Conservation (phyloP, 2,888 invertebrate genomes). For the Biston betularia region DNA sequence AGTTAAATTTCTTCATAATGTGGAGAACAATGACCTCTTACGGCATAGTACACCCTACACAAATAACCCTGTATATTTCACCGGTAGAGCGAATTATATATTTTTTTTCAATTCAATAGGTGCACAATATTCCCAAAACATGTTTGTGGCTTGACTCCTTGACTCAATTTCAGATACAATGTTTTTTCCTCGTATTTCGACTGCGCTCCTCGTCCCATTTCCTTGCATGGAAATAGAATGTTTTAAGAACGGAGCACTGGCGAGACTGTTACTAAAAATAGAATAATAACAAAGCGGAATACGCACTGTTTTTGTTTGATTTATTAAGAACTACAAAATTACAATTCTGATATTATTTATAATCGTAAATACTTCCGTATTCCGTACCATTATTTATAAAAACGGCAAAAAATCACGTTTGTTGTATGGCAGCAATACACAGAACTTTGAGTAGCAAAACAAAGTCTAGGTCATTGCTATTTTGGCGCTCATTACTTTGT, state of each 20-base stretch:
- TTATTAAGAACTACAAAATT: too few relatives aligned
- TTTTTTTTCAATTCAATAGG: slow-evolving; percentile 19
- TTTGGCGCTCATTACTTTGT: too few relatives aligned
- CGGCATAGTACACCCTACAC: slow-evolving; percentile 5
- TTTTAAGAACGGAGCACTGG: slow-evolving; percentile 14
- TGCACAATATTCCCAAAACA: slow-evolving; percentile 23
- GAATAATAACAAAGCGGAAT: slow-evolving; percentile 10
- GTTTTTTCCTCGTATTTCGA: slow-evolving; percentile 21
- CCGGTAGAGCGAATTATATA: not conserved
- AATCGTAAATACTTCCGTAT: too few relatives aligned
- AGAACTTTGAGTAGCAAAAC: too few relatives aligned
- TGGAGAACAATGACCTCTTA: too few relatives aligned
- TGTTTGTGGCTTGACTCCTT: not conserved
- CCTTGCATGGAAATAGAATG: slow-evolving; percentile 28
- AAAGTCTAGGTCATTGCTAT: too few relatives aligned
- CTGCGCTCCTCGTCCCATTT: slow-evolving; percentile 20
- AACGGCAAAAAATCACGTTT: too few relatives aligned
- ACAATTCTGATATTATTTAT: too few relatives aligned
- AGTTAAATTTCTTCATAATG: too few relatives aligned
- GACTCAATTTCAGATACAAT: slow-evolving; percentile 13
- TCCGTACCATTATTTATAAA: too few relatives aligned
- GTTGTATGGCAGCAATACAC: too few relatives aligned
- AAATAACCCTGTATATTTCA: slow-evolving; percentile 22
- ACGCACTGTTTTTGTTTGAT: not conserved
- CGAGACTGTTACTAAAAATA: slow-evolving; percentile 10